Evolutionary conservation across 2,888 invertebrate species (phyloP).

Genomic region (Drosophila atripex): DNA sequence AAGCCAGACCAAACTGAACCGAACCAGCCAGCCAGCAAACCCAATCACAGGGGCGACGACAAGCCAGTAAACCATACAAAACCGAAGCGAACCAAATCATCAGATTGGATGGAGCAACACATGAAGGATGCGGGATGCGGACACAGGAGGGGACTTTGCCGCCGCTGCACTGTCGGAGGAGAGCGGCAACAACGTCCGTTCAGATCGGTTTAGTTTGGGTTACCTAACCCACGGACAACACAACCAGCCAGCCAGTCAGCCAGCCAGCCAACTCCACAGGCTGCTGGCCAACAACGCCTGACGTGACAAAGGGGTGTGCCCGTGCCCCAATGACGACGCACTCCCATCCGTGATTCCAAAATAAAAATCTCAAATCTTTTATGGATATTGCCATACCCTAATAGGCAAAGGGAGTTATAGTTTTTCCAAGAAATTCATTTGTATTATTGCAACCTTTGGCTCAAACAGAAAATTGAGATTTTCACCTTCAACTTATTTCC

Average conservation of each 20-base stretch:
- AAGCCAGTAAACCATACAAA: slow-evolving; percentile 4
- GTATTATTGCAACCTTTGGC: not conserved
- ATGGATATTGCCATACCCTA: slow-evolving; percentile 21
- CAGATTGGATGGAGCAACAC: slow-evolving; percentile 44
- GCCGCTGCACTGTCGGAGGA: slow-evolving; percentile 11
- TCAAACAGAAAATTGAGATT: not conserved
- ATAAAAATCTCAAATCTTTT: slow-evolving; percentile 13
- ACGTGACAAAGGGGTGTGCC: slow-evolving; percentile 69
- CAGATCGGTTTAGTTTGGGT: slow-evolving; percentile 36
- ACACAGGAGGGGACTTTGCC: not conserved
- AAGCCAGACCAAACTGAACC: slow-evolving; percentile 9
- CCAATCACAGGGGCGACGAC: slow-evolving; percentile 10
- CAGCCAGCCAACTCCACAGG: slow-evolving; percentile 4
- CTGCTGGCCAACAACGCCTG: slow-evolving; percentile 17
- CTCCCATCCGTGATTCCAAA: slow-evolving; percentile 63
- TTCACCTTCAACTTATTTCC: not conserved
- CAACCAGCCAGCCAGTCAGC: slow-evolving; percentile 28
- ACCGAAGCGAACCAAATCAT: slow-evolving; percentile 32
- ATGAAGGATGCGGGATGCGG: slow-evolving; percentile 34
- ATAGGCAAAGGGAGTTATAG: slow-evolving; percentile 8
- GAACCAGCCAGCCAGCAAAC: slow-evolving; percentile 1
- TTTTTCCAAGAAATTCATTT: slow-evolving; percentile 9
- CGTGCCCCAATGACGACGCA: slow-evolving; percentile 42
- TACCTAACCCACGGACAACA: slow-evolving; percentile 52
- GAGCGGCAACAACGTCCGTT: slow-evolving; percentile 34